Base-by-base conservation (phyloP, 2,797 vertebrate genomes). In the Acipenser transmontanus region DNA sequence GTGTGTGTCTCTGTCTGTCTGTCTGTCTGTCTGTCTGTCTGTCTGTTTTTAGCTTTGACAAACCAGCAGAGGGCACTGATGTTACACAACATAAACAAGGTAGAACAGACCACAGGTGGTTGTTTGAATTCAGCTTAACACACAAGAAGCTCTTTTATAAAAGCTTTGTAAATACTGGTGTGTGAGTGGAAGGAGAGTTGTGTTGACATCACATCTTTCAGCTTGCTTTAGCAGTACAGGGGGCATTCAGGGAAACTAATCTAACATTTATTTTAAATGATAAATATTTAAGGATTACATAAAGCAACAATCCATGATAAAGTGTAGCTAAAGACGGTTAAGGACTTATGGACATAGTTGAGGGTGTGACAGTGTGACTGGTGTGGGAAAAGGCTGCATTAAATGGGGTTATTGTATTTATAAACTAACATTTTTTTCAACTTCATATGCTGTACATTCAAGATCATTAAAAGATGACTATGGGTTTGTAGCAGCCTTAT, bases 31-130 rank as follows among this genome's bases (percentile, higher is more conserved):
- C 14, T 17, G 14, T 17, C 14, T 17, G 14, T 17, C 14, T 17
- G 14, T 17, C 14, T 34, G 20, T 34, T 17, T 17, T 17, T 17
- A 72, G 81, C 79, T 91, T 91, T 4, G 81, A 83, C 68, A 76
- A 71, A 68, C 85, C 87, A 0, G 79, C 82, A 0, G 87, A 89
- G 61, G 84, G 84, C 34, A 60, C 68, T 65, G 73, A 17, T 80
- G 0, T 83, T 92, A 68, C 80, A 70, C 0, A 89, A 66, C 77
- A 63, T 92, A 71, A 89, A 89, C 78, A 92, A 92, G 88, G 90
- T 91, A 17, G 57, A 20, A 70, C 67, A 64, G 50, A n/a, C 1
- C 11, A 5, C 7, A n/a, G 1, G 54, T 1, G 9, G 11, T 6
- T 57, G 12, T 57, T 11, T 57, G 11, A 57, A 6, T 57, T 1